These are phyloP conservation scores for Epinephelus awoara DNA, from an alignment of 2,797 vertebrate genomes.

Conservation along the genomic window DNA sequence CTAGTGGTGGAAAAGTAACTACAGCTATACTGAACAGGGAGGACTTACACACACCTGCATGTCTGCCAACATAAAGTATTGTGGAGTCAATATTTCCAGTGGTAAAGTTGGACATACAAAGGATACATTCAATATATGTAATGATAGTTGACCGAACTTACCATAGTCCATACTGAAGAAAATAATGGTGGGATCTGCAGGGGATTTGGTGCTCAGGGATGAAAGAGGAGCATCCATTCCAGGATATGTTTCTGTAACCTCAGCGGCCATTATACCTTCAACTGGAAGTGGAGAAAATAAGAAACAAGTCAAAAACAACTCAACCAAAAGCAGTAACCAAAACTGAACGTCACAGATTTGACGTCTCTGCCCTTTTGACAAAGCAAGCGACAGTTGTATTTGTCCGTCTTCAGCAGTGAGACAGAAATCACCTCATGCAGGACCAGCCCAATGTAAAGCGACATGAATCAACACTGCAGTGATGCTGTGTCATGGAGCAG, in stretches of 20 bases:
- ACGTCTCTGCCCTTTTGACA: neutral
- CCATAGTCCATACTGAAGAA: slow-evolving; percentile 85
- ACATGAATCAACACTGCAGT: slow-evolving; percentile 8
- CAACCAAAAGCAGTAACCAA: neutral
- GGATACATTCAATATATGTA: neutral
- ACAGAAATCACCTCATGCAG: neutral
- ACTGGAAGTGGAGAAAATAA: slow-evolving; percentile 50
- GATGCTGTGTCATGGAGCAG: slow-evolving; percentile 4
- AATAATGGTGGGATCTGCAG: slow-evolving; percentile 72
- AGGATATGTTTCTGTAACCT: slow-evolving; percentile 49
- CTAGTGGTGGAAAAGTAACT: slow-evolving; percentile 65
- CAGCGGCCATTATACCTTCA: slow-evolving; percentile 36
- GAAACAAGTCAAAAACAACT: neutral
- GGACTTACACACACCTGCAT: neutral
- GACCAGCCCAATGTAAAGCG: neutral
- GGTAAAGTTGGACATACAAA: neutral
- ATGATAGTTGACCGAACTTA: slow-evolving; percentile 54
- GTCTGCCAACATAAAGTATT: neutral
- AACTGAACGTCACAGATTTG: neutral
- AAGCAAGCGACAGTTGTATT: neutral
- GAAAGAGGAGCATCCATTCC: slow-evolving; percentile 34
- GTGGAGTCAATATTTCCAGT: neutral
- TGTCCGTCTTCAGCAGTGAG: neutral
- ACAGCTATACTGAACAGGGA: neutral
- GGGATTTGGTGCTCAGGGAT: slow-evolving; percentile 59